Conservation (phyloP, 1,140 invertebrate genomes). For the Drosophila pectinifera region DNA sequence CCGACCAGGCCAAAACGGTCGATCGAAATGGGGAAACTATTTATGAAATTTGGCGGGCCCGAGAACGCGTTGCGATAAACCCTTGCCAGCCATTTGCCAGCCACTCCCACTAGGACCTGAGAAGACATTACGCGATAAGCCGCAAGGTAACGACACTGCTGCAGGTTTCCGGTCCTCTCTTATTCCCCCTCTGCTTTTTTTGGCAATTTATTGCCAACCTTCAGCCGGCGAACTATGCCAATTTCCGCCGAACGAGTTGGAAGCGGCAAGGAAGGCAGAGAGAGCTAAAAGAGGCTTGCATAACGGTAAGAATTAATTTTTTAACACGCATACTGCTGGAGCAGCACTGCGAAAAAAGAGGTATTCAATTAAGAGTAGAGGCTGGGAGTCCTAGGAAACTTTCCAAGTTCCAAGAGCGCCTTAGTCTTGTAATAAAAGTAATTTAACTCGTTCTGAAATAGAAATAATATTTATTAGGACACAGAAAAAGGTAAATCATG, state of each 20-base stretch:
- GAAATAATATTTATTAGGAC: no score
- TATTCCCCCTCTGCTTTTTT: neutral
- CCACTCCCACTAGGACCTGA: constrained; percentile 30
- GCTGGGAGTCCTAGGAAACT: neutral
- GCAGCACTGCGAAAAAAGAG: neutral
- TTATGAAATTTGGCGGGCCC: constrained; percentile 59
- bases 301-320: constrained; percentile 77
- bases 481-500: no score
- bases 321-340: constrained; percentile 60
- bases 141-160: constrained; percentile 76
- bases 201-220: constrained; percentile 75
- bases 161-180: constrained; percentile 2
- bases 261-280: constrained; percentile 9
- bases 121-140: constrained; percentile 68
- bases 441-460: no score
- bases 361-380: neutral
- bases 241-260: constrained; percentile 38
- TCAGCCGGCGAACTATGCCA: constrained; percentile 64
- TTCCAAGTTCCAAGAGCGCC: no score
- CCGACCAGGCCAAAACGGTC: neutral
- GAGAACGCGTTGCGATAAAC: constrained; percentile 57
- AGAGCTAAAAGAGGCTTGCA: constrained; percentile 57
- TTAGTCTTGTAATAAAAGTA: no score
- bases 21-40: constrained; percentile 52
- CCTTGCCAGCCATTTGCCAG: constrained; percentile 64